Evolutionary conservation across 2,888 invertebrate genomes (phyloP), one percentile per base, ranked within the genome.

Genomic region (Coenonympha arcania): DNA sequence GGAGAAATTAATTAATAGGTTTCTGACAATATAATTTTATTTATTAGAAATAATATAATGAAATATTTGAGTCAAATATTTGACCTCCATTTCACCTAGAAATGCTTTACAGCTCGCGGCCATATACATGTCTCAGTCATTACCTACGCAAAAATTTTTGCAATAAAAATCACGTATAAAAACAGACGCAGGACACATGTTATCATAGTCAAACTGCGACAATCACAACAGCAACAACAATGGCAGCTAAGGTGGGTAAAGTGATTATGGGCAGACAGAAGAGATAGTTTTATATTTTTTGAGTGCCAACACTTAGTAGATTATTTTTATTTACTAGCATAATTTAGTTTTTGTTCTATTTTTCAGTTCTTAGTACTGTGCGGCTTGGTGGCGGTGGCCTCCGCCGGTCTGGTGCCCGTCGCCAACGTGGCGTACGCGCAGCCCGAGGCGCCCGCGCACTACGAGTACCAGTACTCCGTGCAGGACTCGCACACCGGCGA

Each of bases 401-500:
- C 63, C 9, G 65, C 65, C 18, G 52, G 64, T 4, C 63, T 48
- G 6, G 31, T 77, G 60, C 60, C 76, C 62, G 64, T 70, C 33
- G 54, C 64, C 19, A 55, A 63, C 49, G 58, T 71, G 39, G 74
- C 78, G 26, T 60, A 70, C 30, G 61, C 68, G 51, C 72, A 79
- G 45, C 65, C 68, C 1, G 75, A 79, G 48, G 70, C 70, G 0
- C 81, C 81, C 13, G 81, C 81, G 4, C 72, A 79, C 56, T 84
- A 84, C 71, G 79, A 82, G 33, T 84, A 74, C 73, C 64, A 69
- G 28, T 84, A 85, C 73, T 79, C 82, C 51, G 82, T 86, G 48
- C 79, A 83, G 49, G 87, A 87, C 59, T 63, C 65, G 1, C 78
- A 79, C 64, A 78, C 64, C 63, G 85, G 84, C 2, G 87, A 87